These are phyloP conservation scores for Imbricaverruca yamaguchii DNA, from an alignment of 2,888 invertebrate genomes.

Conservation along the genomic window DNA sequence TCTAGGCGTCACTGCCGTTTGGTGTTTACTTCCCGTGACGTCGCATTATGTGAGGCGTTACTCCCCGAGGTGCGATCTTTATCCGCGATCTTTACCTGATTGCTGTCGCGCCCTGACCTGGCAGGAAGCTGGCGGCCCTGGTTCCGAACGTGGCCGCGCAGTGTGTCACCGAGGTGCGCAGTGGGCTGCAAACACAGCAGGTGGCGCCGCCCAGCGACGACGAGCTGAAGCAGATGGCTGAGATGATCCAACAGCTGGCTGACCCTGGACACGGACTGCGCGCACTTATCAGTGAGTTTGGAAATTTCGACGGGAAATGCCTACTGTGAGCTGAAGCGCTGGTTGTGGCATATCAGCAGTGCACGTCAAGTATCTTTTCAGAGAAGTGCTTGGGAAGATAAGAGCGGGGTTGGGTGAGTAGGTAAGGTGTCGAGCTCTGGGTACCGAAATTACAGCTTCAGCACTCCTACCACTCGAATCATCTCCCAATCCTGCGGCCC, in stretches of 20 bases:
- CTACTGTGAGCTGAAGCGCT: no score
- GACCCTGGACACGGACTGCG: neutral
- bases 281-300: neutral
- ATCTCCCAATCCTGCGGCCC: no score
- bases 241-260: slow-evolving; percentile 4
- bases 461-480: no score
- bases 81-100: no score
- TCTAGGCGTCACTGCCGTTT: no score
- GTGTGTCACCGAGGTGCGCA: neutral
- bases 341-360: no score
- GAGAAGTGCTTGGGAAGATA: neutral
- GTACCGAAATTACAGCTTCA: no score
- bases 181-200: neutral
- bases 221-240: neutral
- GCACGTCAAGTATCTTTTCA: no score
- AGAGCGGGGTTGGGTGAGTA: neutral
- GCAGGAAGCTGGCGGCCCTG: slow-evolving; percentile 1
- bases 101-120: neutral
- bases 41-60: no score
- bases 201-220: neutral
- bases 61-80: no score
- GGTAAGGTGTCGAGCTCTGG: neutral
- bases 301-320: no score
- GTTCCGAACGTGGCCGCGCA: slow-evolving; percentile 7
- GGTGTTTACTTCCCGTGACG: no score